phyloP scores from a whole-genome alignment of 2,888 invertebrate genomes.

The Pegoplata infirma region DNA sequence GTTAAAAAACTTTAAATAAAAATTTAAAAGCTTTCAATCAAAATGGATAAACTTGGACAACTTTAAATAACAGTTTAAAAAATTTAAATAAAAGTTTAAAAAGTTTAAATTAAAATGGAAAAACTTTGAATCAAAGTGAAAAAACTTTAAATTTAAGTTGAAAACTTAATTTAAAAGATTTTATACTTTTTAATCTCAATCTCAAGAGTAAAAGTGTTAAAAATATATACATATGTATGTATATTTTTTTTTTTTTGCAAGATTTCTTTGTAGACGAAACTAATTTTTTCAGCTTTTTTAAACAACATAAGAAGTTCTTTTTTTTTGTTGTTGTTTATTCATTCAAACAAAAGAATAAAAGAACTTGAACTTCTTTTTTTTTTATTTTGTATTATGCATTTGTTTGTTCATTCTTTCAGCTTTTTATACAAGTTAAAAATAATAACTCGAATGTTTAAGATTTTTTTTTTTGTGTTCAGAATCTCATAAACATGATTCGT shows the following conservation, averaged over 20 bases:
- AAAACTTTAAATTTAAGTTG: no score
- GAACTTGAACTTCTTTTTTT: conserved; percentile 22
- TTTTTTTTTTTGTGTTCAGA: neutral
- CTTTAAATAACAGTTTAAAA: no score
- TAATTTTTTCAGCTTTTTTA: neutral
- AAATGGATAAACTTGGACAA: no score
- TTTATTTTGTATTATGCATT: neutral
- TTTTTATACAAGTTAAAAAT: neutral
- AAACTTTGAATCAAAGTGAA: no score
- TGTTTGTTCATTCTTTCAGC: neutral
- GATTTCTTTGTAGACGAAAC: neutral
- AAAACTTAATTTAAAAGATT: no score
- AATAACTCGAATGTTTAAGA: neutral
- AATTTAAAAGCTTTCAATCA: no score
- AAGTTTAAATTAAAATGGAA: no score
- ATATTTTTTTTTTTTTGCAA: neutral
- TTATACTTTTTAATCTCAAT: neutral
- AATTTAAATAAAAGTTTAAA: no score
- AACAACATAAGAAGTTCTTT: neutral
- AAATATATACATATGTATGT: neutral
- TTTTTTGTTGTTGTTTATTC: no score
- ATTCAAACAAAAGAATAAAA: conserved; percentile 1
- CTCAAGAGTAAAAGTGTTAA: neutral
- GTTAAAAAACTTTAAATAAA: no score
- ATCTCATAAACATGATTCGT: neutral